phyloP scores from a whole-genome alignment of 2,797 vertebrate genomes.

The Myotis myotis region DNA sequence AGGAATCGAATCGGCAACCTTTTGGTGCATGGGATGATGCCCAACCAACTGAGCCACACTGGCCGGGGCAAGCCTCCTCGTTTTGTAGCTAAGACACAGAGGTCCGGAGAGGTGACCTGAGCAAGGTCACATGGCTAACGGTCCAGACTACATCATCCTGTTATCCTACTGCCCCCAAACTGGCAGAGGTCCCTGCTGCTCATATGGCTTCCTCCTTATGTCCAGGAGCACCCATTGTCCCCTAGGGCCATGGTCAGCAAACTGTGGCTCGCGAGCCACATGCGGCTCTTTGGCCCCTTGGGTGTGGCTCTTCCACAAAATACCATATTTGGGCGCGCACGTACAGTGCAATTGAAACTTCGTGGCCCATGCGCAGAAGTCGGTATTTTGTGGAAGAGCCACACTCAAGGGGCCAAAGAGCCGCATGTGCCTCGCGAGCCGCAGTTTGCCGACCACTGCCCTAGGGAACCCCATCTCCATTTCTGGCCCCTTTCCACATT shows the following conservation, averaged over 20 bases:
- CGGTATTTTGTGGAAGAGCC: too few species aligned
- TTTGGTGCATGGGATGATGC: background rate
- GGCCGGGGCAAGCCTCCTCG: too few species aligned
- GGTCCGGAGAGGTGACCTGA: background rate
- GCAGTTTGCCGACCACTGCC: background rate
- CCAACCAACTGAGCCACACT: background rate
- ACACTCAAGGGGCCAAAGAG: too few species aligned
- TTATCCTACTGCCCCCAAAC: background rate
- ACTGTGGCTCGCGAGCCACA: too few species aligned
- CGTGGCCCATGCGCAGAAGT: too few species aligned
- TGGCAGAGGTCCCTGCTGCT: background rate
- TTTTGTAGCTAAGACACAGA: background rate
- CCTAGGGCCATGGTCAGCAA: background rate
- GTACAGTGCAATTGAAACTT: too few species aligned
- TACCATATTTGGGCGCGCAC: too few species aligned
- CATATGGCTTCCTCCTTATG: background rate
- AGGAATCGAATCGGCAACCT: background rate
- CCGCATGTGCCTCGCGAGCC: too few species aligned
- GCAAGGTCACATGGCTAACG: background rate
- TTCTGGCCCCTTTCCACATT: background rate
- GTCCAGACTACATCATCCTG: background rate
- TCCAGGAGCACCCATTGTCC: background rate
- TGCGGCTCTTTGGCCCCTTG: too few species aligned
- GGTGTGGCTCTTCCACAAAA: too few species aligned
- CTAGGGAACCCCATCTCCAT: background rate